phyloP scores from a whole-genome alignment of 2,888 invertebrate genomes.

The Crossocerus cetratus region DNA sequence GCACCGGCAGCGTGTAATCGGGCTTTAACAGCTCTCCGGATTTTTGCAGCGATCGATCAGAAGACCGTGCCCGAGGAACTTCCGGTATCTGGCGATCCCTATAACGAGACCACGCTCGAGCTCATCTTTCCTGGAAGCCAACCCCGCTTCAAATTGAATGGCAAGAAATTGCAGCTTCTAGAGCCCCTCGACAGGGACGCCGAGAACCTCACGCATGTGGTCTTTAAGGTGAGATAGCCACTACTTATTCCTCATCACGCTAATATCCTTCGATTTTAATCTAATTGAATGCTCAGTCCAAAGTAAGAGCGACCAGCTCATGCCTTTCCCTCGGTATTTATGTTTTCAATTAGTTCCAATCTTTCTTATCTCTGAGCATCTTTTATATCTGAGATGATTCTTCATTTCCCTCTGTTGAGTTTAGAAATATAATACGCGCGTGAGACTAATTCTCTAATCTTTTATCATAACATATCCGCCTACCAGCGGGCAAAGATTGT shows the following conservation, averaged over 20 bases:
- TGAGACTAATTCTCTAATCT: no score
- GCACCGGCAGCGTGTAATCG: slow-evolving; percentile 14
- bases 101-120: slow-evolving; percentile 86
- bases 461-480: no score
- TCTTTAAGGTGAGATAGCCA: slow-evolving; percentile 85
- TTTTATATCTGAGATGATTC: no score
- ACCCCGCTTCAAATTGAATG: slow-evolving; percentile 88
- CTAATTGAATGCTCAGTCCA: no score
- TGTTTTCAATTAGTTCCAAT: no score
- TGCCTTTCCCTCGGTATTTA: background rate
- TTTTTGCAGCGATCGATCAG: slow-evolving; percentile 87
- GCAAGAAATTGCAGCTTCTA: slow-evolving; percentile 88
- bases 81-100: slow-evolving; percentile 90
- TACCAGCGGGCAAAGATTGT: no score
- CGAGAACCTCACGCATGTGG: slow-evolving; percentile 91
- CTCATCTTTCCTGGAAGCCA: slow-evolving; percentile 89
- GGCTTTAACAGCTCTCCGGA: slow-evolving; percentile 1
- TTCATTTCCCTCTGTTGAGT: no score
- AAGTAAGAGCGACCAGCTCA: background rate
- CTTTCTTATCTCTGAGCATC: no score
- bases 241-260: background rate
- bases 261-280: no score
- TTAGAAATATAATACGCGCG: no score
- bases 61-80: slow-evolving; percentile 88
- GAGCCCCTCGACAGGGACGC: slow-evolving; percentile 91